These are phyloP conservation scores for Sebastes reedi DNA, from an alignment of 2,797 vertebrate genomes.

Conservation along the genomic window DNA sequence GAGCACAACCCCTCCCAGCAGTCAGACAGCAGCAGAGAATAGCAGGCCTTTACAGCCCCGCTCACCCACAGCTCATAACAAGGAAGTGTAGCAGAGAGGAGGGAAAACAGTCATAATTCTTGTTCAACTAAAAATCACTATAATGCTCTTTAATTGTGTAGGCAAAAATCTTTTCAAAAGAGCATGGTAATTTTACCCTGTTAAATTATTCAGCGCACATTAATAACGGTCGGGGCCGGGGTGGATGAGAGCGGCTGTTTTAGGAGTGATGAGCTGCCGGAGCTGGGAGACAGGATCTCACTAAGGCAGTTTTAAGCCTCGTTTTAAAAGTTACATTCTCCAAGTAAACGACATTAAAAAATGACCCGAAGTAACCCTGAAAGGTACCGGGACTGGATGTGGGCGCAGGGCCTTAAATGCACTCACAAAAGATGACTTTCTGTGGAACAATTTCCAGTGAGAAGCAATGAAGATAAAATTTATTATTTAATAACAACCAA, in stretches of 20 bases:
- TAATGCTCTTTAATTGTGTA: constrained; percentile 88
- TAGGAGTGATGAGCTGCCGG: constrained; percentile 81
- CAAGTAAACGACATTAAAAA: constrained; percentile 65
- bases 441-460: not conserved
- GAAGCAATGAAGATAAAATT: constrained; percentile 13
- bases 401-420: constrained; percentile 31
- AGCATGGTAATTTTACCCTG: constrained; percentile 87
- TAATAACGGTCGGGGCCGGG: constrained; percentile 82
- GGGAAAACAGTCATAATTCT: constrained; percentile 80
- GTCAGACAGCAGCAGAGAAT: constrained; percentile 35
- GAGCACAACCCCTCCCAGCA: constrained; percentile 69
- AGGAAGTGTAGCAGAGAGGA: constrained; percentile 50
- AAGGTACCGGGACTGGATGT: constrained; percentile 32
- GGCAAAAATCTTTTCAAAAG: constrained; percentile 86
- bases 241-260: constrained; percentile 80
- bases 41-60: constrained; percentile 32
- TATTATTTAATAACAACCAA: not conserved
- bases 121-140: constrained; percentile 83
- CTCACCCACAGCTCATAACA: constrained; percentile 57
- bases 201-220: constrained; percentile 88
- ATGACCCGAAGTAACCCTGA: constrained; percentile 65
- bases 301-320: constrained; percentile 59
- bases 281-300: constrained; percentile 72
- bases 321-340: constrained; percentile 75
- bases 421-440: constrained; percentile 27